A percentile compares a stretch with the other conserved stretches of the same genome.
Evolutionary conservation across 23 tunicate genomes (phyloP).

Genomic region (Trididemnum clinides): DNA sequence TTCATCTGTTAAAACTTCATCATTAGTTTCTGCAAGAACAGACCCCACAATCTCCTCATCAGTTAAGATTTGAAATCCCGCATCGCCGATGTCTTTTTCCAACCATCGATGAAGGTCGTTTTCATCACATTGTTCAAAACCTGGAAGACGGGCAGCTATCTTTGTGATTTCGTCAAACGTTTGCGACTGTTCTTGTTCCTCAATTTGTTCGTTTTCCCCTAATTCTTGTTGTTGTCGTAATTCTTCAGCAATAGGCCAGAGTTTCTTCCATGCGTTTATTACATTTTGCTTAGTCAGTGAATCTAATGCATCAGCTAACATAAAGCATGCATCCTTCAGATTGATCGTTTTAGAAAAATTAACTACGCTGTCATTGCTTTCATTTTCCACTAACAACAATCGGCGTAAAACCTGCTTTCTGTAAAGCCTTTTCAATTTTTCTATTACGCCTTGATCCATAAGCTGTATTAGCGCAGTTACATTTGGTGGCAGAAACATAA

Average conservation of each 20-base stretch:
- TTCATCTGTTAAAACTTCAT: slow-evolving; percentile 24
- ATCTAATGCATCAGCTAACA: slow-evolving; percentile 34
- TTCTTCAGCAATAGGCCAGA: slow-evolving; percentile 34
- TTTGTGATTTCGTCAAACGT: slow-evolving; percentile 25
- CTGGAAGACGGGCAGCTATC: slow-evolving; percentile 29
- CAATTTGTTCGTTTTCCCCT: slow-evolving; percentile 22
- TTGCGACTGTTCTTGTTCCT: slow-evolving; percentile 30
- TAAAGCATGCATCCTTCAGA: slow-evolving; percentile 1
- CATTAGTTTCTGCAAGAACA: slow-evolving; percentile 27
- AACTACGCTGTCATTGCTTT: slow-evolving; percentile 21
- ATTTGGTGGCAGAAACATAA: slow-evolving; percentile 36
- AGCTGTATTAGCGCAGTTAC: slow-evolving; percentile 37
- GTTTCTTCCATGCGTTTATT: slow-evolving; percentile 33
- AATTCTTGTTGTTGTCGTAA: slow-evolving; percentile 19
- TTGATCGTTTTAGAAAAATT: slow-evolving; percentile 29
- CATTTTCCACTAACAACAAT: slow-evolving; percentile 31
- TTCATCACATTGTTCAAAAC: slow-evolving; percentile 33
- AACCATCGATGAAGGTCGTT: slow-evolving; percentile 32
- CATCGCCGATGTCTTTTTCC: slow-evolving; percentile 23
- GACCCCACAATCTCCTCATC: slow-evolving; percentile 26
- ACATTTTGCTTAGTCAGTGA: slow-evolving; percentile 32
- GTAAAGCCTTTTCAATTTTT: slow-evolving; percentile 30
- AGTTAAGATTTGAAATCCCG: slow-evolving; percentile 29
- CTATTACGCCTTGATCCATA: slow-evolving; percentile 35
- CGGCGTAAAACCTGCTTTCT: slow-evolving; percentile 23